A percentile compares a stretch with the other conserved stretches of the same genome.
These are phyloP conservation scores for Strigops habroptila DNA, from an alignment of 2,113 vertebrate species.

Conservation along the genomic window DNA sequence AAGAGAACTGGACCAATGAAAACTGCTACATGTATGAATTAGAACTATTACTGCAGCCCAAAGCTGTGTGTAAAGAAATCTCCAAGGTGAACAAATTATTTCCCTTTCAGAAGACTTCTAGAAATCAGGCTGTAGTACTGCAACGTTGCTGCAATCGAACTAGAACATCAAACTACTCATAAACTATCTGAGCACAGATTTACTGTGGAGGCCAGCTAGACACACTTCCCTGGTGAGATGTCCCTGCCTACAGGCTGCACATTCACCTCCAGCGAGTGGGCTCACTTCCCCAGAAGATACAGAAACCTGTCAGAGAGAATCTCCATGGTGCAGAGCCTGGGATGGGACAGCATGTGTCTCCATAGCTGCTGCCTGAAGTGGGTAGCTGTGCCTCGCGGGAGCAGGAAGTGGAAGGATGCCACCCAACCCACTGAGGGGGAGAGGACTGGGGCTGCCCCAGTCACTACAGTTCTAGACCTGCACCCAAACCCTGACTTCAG, in stretches of 20 bases:
- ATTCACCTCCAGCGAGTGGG: fast-evolving
- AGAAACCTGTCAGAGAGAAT: not conserved
- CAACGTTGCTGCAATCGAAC: not conserved
- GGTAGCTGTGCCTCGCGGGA: not conserved
- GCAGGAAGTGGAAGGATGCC: not conserved
- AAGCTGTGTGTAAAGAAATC: not conserved
- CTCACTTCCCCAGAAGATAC: not conserved
- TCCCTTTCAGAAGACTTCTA: not conserved
- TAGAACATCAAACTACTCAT: not conserved
- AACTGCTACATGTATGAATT: not conserved
- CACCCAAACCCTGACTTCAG: not conserved
- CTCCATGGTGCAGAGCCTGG: not conserved
- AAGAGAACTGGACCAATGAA: not conserved
- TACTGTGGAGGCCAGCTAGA: not conserved
- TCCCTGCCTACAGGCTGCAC: not conserved
- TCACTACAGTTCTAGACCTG: not conserved
- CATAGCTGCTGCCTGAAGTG: fast-evolving
- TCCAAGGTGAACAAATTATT: not conserved
- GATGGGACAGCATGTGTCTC: too few species aligned
- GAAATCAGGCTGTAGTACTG: not conserved
- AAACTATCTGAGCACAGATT: not conserved
- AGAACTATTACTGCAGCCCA: not conserved
- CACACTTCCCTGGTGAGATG: fast-evolving
- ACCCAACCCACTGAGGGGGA: not conserved
- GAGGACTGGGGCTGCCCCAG: not conserved